These are phyloP conservation scores for Noctilio leporinus DNA, from an alignment of 2,113 vertebrate species.

Conservation along the genomic window DNA sequence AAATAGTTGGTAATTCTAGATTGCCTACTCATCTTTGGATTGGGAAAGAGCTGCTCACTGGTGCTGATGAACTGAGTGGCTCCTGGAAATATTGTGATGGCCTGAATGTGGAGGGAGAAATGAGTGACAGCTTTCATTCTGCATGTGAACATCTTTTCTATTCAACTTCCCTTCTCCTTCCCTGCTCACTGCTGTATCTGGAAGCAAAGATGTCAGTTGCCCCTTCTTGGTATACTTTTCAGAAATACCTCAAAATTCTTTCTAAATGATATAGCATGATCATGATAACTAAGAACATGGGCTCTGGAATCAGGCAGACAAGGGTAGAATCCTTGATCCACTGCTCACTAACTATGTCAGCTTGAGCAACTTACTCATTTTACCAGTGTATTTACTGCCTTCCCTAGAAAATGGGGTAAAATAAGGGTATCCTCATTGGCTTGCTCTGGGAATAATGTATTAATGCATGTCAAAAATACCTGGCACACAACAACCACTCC, in stretches of 20 bases:
- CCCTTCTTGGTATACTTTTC: background rate
- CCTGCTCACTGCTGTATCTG: background rate
- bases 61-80: background rate
- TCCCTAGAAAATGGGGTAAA: background rate
- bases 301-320: background rate
- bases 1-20: background rate
- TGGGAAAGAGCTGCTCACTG: background rate
- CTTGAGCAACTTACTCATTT: background rate
- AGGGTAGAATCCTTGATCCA: background rate
- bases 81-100: background rate
- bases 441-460: background rate
- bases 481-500: background rate
- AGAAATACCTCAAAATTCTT: background rate
- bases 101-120: background rate
- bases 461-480: background rate
- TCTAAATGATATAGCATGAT: background rate
- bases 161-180: background rate
- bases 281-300: background rate
- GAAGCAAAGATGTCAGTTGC: background rate
- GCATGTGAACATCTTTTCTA: fast-evolving
- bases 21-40: background rate
- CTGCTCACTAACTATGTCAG: background rate
- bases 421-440: background rate
- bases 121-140: background rate
- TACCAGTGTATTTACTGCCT: background rate